Base-by-base conservation (phyloP, 2,888 invertebrate genomes). In the Drosophila rubida region DNA sequence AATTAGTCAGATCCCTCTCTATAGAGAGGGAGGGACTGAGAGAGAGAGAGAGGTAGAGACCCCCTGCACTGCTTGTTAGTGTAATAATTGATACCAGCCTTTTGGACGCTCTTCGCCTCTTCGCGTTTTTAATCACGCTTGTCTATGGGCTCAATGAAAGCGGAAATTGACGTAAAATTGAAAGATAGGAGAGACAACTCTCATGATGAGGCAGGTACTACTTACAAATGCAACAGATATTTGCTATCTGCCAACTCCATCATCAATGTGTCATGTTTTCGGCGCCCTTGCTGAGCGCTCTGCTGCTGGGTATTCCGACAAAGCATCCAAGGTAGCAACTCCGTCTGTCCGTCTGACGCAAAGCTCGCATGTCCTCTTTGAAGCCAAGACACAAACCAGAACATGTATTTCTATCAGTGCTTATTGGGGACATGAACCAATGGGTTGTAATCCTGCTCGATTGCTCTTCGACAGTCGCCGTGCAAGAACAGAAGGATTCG, bases 141-240 rank as follows among this genome's bases (percentile, higher is more conserved):
- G 71, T 64, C 16, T 59, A 22, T 42, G 46, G 13, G n/a, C 45
- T 45, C 58, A 54, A 63, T 54, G 44, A 32, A 46, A 53, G 19
- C 78, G 78, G 75, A 75, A 78, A 74, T 69, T 75, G 61, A 59
- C 69, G 75, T 75, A 74, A 75, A 69, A 41, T 22, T 73, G 35
- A 54, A 35, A 75, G 75, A 75, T 78, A 75, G 14, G 23, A 62
- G 73, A 48, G n/a, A 37, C 49, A 25, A 13, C 23, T 49, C 35
- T 49, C n/a, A n/a, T n/a, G 23, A 49, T 37, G 35, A 37, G 50
- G 4, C 50, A 11, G 13, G 9, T 2, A 22, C 6, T 49, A 5
- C 9, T 23, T 27, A 41, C 25, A 41, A 53, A 27, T 53, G 53
- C 53, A 53, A 22, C 39, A 25, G n/a, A 19, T 9, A 53, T 30